Conservation (phyloP, 2,797 vertebrate species). For the Silurus lanzhouensis region DNA sequence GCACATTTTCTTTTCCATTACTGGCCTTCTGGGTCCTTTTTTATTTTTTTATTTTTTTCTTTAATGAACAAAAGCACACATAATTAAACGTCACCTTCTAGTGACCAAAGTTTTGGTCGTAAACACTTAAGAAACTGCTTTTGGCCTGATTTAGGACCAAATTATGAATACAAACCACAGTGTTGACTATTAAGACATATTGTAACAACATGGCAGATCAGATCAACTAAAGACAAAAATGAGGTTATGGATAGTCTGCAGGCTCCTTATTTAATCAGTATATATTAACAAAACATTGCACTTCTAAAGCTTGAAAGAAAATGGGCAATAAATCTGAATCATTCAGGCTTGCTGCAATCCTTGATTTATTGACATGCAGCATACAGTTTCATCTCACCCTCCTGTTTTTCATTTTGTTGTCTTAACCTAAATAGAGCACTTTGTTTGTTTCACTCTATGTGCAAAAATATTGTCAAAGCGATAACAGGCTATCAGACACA, state of each 20-base stretch:
- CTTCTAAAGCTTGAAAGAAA: neutral
- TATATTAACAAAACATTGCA: slow-evolving; percentile 58
- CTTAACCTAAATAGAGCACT: neutral
- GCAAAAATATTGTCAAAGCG: neutral
- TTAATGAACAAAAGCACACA: neutral
- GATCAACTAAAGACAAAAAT: neutral
- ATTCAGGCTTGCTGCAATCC: neutral
- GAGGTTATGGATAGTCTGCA: neutral
- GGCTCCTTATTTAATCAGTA: slow-evolving; percentile 14
- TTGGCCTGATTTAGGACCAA: neutral
- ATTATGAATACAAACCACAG: neutral
- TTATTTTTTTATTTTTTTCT: neutral
- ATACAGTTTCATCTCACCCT: neutral
- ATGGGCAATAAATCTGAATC: neutral
- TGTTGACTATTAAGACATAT: neutral
- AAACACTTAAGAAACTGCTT: slow-evolving; percentile 9
- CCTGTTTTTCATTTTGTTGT: slow-evolving; percentile 10
- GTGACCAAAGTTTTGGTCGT: neutral
- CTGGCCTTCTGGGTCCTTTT: slow-evolving; percentile 19
- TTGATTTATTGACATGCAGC: neutral
- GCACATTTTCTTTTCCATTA: slow-evolving; percentile 10
- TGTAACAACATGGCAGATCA: slow-evolving; percentile 7
- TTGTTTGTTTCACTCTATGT: slow-evolving; percentile 7
- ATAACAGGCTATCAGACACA: slow-evolving; percentile 1
- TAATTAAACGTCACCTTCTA: neutral